These are phyloP conservation scores for Thunnus thynnus DNA, from an alignment of 2,113 vertebrate species.

Conservation along the genomic window DNA sequence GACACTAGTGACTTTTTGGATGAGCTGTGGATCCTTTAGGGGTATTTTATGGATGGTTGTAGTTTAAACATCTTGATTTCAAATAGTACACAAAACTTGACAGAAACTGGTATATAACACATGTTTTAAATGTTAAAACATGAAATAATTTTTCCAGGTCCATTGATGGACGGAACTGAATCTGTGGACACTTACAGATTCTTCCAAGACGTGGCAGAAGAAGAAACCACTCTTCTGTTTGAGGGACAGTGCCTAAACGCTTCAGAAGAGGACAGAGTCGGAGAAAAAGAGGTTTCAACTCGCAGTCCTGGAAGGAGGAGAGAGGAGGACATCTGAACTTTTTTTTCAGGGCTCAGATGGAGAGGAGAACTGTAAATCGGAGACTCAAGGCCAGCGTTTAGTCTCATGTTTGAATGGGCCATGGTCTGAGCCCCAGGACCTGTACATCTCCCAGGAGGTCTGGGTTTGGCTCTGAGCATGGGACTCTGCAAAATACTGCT, in stretches of 20 bases:
- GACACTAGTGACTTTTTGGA: background rate
- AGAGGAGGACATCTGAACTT: constrained; percentile 22
- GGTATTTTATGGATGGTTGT: background rate
- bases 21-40: no score
- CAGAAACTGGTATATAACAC: background rate
- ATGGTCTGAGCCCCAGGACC: constrained; percentile 26
- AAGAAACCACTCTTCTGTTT: constrained; percentile 67
- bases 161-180: constrained; percentile 54
- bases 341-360: constrained; percentile 19
- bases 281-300: constrained; percentile 47
- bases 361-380: constrained; percentile 19
- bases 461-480: constrained; percentile 59
- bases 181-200: constrained; percentile 62
- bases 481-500: constrained; percentile 46
- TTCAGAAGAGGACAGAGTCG: constrained; percentile 47
- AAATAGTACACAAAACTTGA: background rate
- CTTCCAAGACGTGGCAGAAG: constrained; percentile 57
- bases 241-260: constrained; percentile 1
- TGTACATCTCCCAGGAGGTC: constrained; percentile 48
- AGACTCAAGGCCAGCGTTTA: constrained; percentile 33
- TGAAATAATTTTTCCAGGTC: constrained; percentile 22
- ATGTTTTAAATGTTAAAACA: background rate
- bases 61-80: background rate
- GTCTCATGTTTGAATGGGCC: constrained; percentile 34
- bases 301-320: background rate